These are phyloP conservation scores for Polypedilum pembai DNA, from an alignment of 1,140 invertebrate genomes.

Conservation along the genomic window DNA sequence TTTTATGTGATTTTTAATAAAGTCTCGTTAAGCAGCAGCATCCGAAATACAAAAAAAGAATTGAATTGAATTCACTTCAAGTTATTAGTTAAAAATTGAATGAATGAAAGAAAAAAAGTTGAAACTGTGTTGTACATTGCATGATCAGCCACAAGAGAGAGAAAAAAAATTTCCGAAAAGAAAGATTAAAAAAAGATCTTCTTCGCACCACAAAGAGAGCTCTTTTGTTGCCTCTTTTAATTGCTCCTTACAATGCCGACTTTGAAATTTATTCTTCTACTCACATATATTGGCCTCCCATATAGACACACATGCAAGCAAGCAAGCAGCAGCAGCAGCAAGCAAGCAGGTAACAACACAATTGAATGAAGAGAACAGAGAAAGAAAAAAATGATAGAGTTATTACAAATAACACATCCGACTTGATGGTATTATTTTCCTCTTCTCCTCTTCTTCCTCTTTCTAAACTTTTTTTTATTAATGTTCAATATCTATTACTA, in stretches of 20 bases:
- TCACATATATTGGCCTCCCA: neutral
- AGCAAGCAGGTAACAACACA: constrained; percentile 25
- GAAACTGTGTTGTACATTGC: neutral
- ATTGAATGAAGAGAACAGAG: neutral
- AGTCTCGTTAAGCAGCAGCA: neutral
- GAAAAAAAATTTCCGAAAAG: neutral
- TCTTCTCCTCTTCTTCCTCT: neutral
- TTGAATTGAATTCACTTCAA: neutral
- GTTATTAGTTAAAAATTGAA: neutral
- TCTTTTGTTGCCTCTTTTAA: constrained; percentile 15
- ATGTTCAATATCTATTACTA: no score
- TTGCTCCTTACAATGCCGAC: neutral
- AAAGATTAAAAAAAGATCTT: constrained; percentile 5
- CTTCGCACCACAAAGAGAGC: constrained; percentile 1
- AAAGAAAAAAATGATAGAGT: constrained; percentile 26
- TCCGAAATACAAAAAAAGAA: neutral
- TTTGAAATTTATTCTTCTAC: constrained; percentile 8
- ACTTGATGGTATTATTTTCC: constrained; percentile 12
- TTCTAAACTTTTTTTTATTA: neutral
- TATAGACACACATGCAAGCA: neutral
- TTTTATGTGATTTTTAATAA: neutral
- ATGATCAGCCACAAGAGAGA: neutral
- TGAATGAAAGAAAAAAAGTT: neutral
- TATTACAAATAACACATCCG: constrained; percentile 28
- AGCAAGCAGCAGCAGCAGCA: neutral